A percentile compares a stretch with the other conserved stretches of the same genome.
Evolutionary conservation across 2,888 invertebrate genomes (phyloP).

Genomic region (Lomographa bimaculata): DNA sequence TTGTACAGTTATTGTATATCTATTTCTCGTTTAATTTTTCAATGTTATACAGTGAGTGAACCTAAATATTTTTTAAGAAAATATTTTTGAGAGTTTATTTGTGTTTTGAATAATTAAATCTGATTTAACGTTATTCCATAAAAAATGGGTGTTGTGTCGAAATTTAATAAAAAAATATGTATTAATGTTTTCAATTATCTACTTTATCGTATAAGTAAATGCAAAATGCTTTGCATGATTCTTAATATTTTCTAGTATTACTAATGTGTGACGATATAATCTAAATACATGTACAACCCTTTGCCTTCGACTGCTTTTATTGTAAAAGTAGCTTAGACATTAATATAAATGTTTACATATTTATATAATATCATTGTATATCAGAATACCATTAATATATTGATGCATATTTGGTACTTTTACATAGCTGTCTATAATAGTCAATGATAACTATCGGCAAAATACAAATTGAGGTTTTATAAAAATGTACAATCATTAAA

Average conservation of each 20-base stretch:
- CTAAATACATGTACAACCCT: conserved; percentile 50
- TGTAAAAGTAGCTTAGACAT: conserved; percentile 33
- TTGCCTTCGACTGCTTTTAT: conserved; percentile 62
- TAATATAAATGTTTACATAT: conserved; percentile 23
- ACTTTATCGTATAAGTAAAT: conserved; percentile 42
- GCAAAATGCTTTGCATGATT: conserved; percentile 52
- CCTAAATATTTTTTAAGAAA: conserved; percentile 26
- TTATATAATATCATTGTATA: conserved; percentile 11
- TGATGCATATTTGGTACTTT: conserved; percentile 34
- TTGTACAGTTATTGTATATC: conserved; percentile 1
- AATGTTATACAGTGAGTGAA: conserved; percentile 25
- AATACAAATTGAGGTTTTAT: conserved; percentile 2
- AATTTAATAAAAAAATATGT: conserved; percentile 19
- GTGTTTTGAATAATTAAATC: conserved; percentile 46
- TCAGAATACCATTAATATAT: conserved; percentile 16
- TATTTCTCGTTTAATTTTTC: not conserved
- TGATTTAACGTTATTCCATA: conserved; percentile 27
- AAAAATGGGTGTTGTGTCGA: conserved; percentile 17
- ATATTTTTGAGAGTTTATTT: conserved; percentile 61
- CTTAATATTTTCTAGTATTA: conserved; percentile 14
- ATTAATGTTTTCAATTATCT: conserved; percentile 42
- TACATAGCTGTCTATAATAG: conserved; percentile 15
- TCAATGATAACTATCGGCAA: not conserved
- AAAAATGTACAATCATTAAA: conserved; percentile 5
- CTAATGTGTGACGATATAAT: conserved; percentile 37